These are phyloP conservation scores for Trypoxylus dichotomus DNA, from an alignment of 1,140 invertebrate species.

Conservation along the genomic window DNA sequence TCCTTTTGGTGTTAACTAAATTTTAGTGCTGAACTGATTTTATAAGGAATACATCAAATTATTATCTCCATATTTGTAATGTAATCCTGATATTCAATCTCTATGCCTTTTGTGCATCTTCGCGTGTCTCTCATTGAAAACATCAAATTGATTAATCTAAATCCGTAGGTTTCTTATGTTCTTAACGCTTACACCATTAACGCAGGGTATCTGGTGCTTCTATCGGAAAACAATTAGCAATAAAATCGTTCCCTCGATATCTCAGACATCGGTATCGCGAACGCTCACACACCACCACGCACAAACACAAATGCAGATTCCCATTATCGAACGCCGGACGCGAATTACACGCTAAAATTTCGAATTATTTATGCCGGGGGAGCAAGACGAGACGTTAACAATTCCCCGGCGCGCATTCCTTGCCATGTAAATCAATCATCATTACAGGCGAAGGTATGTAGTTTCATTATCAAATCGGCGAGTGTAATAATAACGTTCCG, in stretches of 20 bases:
- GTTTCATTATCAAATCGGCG: conserved; percentile 21
- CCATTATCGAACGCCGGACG: neutral
- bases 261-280: neutral
- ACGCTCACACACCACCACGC: neutral
- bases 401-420: conserved; percentile 22
- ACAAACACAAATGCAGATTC: neutral
- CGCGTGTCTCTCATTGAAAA: no score
- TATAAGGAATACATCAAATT: no score
- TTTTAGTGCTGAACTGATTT: no score
- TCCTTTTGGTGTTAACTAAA: no score
- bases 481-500: conserved; percentile 9
- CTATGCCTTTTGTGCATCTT: no score
- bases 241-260: neutral
- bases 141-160: no score
- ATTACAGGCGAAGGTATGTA: conserved; percentile 15
- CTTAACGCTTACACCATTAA: no score
- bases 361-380: conserved; percentile 17
- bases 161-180: no score
- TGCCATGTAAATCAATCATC: conserved; percentile 23
- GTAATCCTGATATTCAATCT: no score
- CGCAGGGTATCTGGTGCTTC: no score
- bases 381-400: conserved; percentile 10
- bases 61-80: no score
- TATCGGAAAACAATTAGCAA: neutral
- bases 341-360: conserved; percentile 11